Evolutionary conservation across 2,113 vertebrate genomes (phyloP).

Genomic region (Alligator mississippiensis): DNA sequence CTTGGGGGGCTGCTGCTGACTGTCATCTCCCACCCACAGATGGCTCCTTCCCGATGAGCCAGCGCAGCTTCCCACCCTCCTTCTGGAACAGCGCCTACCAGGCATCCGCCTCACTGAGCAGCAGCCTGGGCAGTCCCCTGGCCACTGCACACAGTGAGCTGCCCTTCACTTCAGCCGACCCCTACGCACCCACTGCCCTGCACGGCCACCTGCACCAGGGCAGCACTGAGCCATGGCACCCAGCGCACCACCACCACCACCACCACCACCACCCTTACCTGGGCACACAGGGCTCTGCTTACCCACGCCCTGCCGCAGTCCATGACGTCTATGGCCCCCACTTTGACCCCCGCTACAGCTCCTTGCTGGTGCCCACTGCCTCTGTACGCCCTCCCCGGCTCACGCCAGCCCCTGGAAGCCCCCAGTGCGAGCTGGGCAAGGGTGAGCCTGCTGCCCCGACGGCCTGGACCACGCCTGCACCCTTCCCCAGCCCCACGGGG

Average conservation of each 20-base stretch:
- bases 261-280: constrained; percentile 90
- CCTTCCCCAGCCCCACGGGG: constrained; percentile 84
- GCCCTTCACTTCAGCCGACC: constrained; percentile 87
- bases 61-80: constrained; percentile 94
- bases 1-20: neutral
- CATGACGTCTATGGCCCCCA: constrained; percentile 94
- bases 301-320: constrained; percentile 84
- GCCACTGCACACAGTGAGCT: constrained; percentile 88
- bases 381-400: constrained; percentile 91
- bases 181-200: constrained; percentile 87
- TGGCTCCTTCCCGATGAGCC: constrained; percentile 94
- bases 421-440: constrained; percentile 90
- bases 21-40: constrained; percentile 74
- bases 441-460: constrained; percentile 81
- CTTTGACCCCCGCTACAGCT: constrained; percentile 93
- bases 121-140: constrained; percentile 81
- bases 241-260: constrained; percentile 89
- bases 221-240: constrained; percentile 90
- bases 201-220: constrained; percentile 95
- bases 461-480: constrained; percentile 83
- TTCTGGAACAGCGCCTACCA: constrained; percentile 99
- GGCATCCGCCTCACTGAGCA: constrained; percentile 79
- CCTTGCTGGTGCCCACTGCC: constrained; percentile 86
- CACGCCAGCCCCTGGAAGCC: constrained; percentile 79
- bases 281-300: constrained; percentile 85